phyloP scores from a whole-genome alignment of 2,113 vertebrate genomes.

The Cygnus buccinator region DNA sequence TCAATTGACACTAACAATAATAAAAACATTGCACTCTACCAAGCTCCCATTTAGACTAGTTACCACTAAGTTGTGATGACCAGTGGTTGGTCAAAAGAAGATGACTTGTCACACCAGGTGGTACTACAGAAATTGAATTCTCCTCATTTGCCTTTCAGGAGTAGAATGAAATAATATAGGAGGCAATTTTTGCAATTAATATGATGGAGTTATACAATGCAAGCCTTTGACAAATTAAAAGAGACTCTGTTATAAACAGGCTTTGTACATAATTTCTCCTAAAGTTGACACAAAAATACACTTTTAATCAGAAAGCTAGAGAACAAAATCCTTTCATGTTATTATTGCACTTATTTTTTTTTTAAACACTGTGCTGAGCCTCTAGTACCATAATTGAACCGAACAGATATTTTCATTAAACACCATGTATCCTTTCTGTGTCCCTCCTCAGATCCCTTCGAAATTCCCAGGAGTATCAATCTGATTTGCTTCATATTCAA shows the following conservation, averaged over 20 bases:
- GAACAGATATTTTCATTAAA: slow-evolving; percentile 70
- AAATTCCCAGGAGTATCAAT: slow-evolving; percentile 49
- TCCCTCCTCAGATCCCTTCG: slow-evolving; percentile 39
- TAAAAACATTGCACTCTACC: neutral
- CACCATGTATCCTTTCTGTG: slow-evolving; percentile 19
- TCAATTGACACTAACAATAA: neutral
- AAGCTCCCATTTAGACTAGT: neutral
- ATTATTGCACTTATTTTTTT: slow-evolving; percentile 51
- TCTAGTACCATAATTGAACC: slow-evolving; percentile 43
- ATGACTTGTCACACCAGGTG: neutral
- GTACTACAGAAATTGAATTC: neutral
- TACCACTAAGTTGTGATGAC: neutral
- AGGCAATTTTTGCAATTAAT: slow-evolving; percentile 51
- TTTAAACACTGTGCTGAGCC: neutral
- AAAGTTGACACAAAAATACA: slow-evolving; percentile 56
- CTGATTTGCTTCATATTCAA: slow-evolving; percentile 56
- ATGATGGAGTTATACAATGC: neutral
- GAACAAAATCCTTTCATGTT: slow-evolving; percentile 71
- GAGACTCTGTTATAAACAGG: slow-evolving; percentile 16
- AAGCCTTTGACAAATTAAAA: slow-evolving; percentile 63
- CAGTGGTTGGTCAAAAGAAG: neutral
- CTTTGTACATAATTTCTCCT: slow-evolving; percentile 60
- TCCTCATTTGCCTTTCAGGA: neutral
- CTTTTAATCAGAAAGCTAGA: slow-evolving; percentile 71
- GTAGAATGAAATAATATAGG: neutral